Base-by-base conservation (phyloP, 1,140 invertebrate genomes). In the Holcopasites calliopsidis region DNA sequence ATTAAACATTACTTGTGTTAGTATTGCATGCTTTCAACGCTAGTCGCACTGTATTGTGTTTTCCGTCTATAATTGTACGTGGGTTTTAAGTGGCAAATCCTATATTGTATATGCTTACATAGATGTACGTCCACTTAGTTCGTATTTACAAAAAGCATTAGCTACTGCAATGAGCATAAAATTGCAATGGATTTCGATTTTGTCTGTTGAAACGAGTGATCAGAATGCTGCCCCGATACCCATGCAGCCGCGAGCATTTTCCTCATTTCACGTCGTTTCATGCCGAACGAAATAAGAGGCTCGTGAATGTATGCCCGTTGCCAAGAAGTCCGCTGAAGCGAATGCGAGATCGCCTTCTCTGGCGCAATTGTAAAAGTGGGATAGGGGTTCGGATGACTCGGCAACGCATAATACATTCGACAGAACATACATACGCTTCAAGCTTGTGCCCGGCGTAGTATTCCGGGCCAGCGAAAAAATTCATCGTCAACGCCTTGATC, bases 11-110 rank as follows among this genome's bases (percentile, higher is more conserved):
- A 61, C 50, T 78, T 69, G 49, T 40, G 42, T 82, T 82, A 57
- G 76, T 81, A 68, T 71, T n/a, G 60, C 69, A 77, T 75, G 64
- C 70, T 85, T 86, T 84, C 58, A 74, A 81, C 73, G 55, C 85
- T 87, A 87, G 85, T 86, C 86, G 85, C 81, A 85, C 66, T 83
- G n/a, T n/a, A 80, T 79, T 83, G 73, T 85, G 78, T 84, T 84
- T 79, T 70, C 42, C 35, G 38, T 61, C 52, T 70, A 65, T 82
- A n/a, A n/a, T 81, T 82, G 74, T 54, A 54, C 49, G 21, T 82
- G 81, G 38, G 6, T 21, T 64, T 64, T 47, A 64, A 64, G 42
- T 44, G 40, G 60, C 10, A 44, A 60, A 23, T 38, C n/a, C 18
- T n/a, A n/a, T 60, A 60, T 35, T 23, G 21, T 31, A 21, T 31